A percentile compares a stretch with the other conserved stretches of the same genome.
Conservation (phyloP, 2,888 invertebrate species). For the Ornithoptera priamus region DNA sequence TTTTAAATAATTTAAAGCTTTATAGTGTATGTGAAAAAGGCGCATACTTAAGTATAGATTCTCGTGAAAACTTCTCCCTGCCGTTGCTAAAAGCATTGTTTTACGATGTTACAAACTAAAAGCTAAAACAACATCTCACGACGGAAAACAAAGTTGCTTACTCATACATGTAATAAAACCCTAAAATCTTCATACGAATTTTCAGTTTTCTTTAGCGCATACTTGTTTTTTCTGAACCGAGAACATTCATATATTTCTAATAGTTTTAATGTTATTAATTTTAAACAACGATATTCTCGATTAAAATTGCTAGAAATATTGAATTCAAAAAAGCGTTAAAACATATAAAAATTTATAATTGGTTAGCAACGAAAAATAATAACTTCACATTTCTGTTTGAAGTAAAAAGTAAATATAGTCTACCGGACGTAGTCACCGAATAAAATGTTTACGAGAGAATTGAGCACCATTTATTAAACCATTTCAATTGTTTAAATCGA, state of each 20-base stretch:
- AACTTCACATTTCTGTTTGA: not conserved
- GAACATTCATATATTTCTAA: not conserved
- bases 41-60: slow-evolving; percentile 28
- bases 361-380: not conserved
- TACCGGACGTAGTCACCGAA: not conserved
- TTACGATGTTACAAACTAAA: slow-evolving; percentile 45
- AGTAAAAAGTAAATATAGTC: not conserved
- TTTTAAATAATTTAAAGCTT: slow-evolving; percentile 27
- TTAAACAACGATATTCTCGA: too few species aligned
- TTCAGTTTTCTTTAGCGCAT: not conserved
- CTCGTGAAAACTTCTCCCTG: slow-evolving; percentile 27
- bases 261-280: too few species aligned
- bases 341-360: too few species aligned
- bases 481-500: not conserved
- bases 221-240: not conserved
- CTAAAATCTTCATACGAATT: not conserved
- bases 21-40: slow-evolving; percentile 26
- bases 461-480: slow-evolving; percentile 1
- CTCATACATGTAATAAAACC: slow-evolving; percentile 17
- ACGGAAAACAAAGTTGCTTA: slow-evolving; percentile 21
- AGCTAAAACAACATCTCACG: slow-evolving; percentile 42
- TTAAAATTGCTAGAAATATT: not conserved
- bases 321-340: not conserved
- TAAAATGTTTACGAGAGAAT: not conserved
- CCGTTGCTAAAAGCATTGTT: slow-evolving; percentile 45